Evolutionary conservation across 1,140 invertebrate species (phyloP), one percentile per base, ranked within the genome.

Genomic region (Leptonema lineaticorne): DNA sequence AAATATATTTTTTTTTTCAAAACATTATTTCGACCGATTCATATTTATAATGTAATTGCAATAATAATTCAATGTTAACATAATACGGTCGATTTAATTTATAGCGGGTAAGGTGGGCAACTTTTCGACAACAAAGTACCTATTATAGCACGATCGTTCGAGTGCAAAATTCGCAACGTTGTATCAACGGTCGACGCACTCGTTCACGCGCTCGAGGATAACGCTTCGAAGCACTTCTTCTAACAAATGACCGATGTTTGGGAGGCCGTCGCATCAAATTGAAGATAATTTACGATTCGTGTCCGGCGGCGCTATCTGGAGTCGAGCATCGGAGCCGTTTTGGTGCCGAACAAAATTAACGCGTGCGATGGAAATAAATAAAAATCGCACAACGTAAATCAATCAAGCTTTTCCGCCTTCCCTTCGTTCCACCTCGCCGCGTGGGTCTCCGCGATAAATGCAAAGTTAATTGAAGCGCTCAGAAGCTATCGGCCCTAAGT

Each of bases 291-390:
- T 53, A 26, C 50, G 27, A 24, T 22, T 53, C 24, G 50, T 53
- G 22, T 24, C 50, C 24, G 6, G 50, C 18, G 50, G 50, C 22
- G 50, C 9, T 41, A 41, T 41, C 37, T 48, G 46, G 20, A 20
- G 46, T 8, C 8, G 46, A 48, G 46, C 46, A 22, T 20, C 20
- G 16, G 46, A 20, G 46, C 20, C 29, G 8, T 48, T 53, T 53
- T 24, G 24, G 50, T 24, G 11, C 20, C 4, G 20, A 11, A 53
- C 50, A 53, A 24, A n/a, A 24, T 26, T 24, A 53, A 53, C 50
- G 50, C 37, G 37, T 16, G 37, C 37, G 37, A 53, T 20, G 46
- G 16, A 48, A 48, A 48, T 48, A 48, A 48, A 48, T 48, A 53
- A 53, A 26, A 7, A 45, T 16, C 11, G 4, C 37, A 14, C 4